These are phyloP conservation scores for Xylocampa areola DNA, from an alignment of 2,888 invertebrate species.

Conservation along the genomic window DNA sequence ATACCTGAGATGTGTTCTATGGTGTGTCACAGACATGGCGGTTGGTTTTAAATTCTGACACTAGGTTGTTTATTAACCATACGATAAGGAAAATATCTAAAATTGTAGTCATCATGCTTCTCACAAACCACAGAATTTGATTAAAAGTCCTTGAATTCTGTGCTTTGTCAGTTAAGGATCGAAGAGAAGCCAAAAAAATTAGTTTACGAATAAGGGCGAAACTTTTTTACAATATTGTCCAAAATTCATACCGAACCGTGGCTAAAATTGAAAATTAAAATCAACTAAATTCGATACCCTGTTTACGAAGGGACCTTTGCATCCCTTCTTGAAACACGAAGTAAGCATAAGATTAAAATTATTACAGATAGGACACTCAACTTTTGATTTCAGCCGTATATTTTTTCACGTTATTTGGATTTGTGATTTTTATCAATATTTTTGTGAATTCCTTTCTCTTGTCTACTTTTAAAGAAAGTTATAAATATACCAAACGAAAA, in stretches of 20 bases:
- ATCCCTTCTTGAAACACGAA: constrained; percentile 55
- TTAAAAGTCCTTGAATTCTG: constrained; percentile 31
- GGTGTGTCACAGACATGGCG: no score
- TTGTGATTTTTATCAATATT: background rate
- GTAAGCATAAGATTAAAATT: constrained; percentile 37
- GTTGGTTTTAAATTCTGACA: no score
- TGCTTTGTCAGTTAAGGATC: constrained; percentile 38
- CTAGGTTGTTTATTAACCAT: no score
- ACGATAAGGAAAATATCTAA: no score
- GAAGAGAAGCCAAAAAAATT: constrained; percentile 44
- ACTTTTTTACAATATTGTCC: constrained; percentile 79
- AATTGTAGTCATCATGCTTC: no score
- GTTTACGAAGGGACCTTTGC: constrained; percentile 67
- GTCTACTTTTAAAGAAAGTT: no score
- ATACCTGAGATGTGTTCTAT: no score
- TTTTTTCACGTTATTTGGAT: no score
- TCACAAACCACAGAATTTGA: no score
- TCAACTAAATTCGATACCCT: constrained; percentile 74
- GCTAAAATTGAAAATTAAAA: constrained; percentile 66
- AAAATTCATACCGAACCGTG: constrained; percentile 72
- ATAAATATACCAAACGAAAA: no score
- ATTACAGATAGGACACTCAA: constrained; percentile 20
- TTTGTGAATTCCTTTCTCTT: background rate
- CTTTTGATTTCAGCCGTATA: background rate
- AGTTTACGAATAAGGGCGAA: constrained; percentile 72